Base-by-base conservation (phyloP, 2,888 invertebrate species). In the Ethmia dodecea region DNA sequence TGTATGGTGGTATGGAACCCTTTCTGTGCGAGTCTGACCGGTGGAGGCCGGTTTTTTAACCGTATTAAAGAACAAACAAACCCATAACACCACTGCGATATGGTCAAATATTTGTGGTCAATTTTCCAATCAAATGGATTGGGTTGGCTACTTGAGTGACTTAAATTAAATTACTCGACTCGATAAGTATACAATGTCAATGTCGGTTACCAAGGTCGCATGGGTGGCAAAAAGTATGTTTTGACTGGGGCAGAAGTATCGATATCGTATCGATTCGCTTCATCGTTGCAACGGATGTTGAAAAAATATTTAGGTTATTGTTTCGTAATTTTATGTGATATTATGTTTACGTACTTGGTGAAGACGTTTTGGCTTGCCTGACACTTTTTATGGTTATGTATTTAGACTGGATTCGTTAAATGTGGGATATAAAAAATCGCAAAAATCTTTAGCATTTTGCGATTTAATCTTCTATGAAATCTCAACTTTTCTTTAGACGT, bases 141-240 rank as follows among this genome's bases (percentile, higher is more conserved):
- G 51, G 46, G 3, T 22, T n/a, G 22, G n/a, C n/a, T n/a, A 25
- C 25, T 25, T 25, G 10, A 6, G 2, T 26, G 12, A 26, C 26
- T 26, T 18, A 8, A 18, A 18, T 18, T 5, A 18, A 26, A 10
- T 26, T 26, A 12, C 10, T 26, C 12, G 11, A 26, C 11, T 26
- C 26, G 6, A 26, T 26, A 18, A 15, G 14, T 26, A 28, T 31
- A 32, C 38, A 52, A 49, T 48, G 52, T 54, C 52, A 52, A 45
- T 49, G 47, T 54, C 49, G 36, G 40, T 32, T 57, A 61, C 57
- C 55, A 65, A 54, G 58, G 50, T 44, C 49, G 43, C 50, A 52
- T 48, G 45, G 43, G 33, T 20, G 40, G 37, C 37, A 40, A 49
- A 36, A 48, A 54, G 40, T 39, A 33, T 43, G 44, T 49, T 55